Evolutionary conservation across 2,797 vertebrate species (phyloP).

Genomic region (Zenarchopterus dispar): DNA sequence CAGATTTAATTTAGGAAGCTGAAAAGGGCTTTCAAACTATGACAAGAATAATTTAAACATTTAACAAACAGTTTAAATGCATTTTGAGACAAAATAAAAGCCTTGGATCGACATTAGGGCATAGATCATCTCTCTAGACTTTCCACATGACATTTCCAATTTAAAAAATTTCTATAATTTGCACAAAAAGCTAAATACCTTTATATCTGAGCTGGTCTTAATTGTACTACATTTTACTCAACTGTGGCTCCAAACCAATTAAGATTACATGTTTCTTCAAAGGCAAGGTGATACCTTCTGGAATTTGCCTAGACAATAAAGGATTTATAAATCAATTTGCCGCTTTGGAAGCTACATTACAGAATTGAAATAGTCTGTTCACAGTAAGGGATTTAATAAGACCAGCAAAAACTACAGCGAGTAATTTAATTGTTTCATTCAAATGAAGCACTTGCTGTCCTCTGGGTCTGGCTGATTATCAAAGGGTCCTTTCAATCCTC

Average conservation of each 20-base stretch:
- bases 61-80: not conserved
- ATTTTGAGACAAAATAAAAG: too few species aligned
- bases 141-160: slow-evolving; percentile 30
- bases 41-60: too few species aligned
- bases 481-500: slow-evolving; percentile 55
- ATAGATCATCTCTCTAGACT: not conserved
- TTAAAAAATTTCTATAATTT: slow-evolving; percentile 50
- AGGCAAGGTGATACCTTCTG: slow-evolving; percentile 53
- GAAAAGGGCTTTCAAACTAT: too few species aligned
- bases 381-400: slow-evolving; percentile 64
- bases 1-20: too few species aligned
- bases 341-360: slow-evolving; percentile 56
- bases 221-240: slow-evolving; percentile 32
- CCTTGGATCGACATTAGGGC: too few species aligned
- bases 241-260: slow-evolving; percentile 47
- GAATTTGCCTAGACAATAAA: slow-evolving; percentile 45
- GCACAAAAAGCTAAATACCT: slow-evolving; percentile 35
- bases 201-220: slow-evolving; percentile 43
- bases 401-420: slow-evolving; percentile 46
- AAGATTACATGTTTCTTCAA: slow-evolving; percentile 57
- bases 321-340: slow-evolving; percentile 64
- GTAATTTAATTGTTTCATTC: slow-evolving; percentile 78
- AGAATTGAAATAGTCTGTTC: slow-evolving; percentile 63
- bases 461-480: slow-evolving; percentile 68
- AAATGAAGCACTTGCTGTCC: slow-evolving; percentile 68